phyloP scores from a whole-genome alignment of 2,797 vertebrate genomes.

The Poeciliopsis gracilis region DNA sequence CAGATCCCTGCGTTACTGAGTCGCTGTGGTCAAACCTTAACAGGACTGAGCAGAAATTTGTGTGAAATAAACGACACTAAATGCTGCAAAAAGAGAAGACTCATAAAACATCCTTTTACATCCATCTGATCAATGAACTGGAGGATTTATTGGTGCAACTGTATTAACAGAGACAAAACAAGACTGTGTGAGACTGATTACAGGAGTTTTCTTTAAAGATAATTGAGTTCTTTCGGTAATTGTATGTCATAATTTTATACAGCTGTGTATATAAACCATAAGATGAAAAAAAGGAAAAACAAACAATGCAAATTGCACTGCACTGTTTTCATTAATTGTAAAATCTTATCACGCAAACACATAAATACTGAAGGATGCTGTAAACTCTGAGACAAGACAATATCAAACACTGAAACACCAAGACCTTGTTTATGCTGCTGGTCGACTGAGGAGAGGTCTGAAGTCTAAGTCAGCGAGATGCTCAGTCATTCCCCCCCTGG shows the following conservation, averaged over 20 bases:
- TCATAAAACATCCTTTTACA: not conserved
- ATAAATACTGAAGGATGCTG: conserved; percentile 1
- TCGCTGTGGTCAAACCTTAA: not conserved
- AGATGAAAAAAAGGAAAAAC: not conserved
- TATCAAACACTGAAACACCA: conserved; percentile 23
- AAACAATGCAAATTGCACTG: not conserved
- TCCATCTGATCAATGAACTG: not conserved
- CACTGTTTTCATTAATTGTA: not conserved
- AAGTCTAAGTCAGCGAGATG: conserved; percentile 46
- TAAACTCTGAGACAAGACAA: not conserved
- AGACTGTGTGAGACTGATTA: not conserved
- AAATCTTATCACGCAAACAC: not conserved
- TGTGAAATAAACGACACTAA: not conserved
- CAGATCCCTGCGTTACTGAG: not conserved
- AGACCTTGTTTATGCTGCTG: conserved; percentile 28
- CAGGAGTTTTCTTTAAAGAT: not conserved
- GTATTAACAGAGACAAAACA: not conserved
- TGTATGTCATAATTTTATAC: not conserved
- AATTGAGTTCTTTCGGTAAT: not conserved
- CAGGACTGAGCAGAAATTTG: not conserved
- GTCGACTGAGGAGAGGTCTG: conserved; percentile 46
- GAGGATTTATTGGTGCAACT: not conserved
- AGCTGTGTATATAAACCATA: not conserved
- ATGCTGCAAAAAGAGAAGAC: not conserved
- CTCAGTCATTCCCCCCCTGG: conserved; percentile 58